Percentiles rank a stretch among this genome's conserved stretches.
Evolutionary conservation across 2,888 invertebrate species (phyloP).

Genomic region (Microctonus brassicae): DNA sequence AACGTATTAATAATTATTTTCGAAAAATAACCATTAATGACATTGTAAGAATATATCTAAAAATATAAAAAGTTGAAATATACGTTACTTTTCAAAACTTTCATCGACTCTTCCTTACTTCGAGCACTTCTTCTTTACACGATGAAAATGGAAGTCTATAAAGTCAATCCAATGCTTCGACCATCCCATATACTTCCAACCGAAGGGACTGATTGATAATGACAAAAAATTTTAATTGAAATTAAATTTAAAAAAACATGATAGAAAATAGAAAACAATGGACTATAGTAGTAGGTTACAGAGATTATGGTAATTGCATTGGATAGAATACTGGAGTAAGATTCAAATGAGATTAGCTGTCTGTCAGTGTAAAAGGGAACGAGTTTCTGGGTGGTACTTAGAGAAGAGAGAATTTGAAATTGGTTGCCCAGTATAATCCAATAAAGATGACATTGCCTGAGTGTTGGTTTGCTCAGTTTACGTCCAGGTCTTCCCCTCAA

Average conservation of each 20-base stretch:
- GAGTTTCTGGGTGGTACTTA: neutral
- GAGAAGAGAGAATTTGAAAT: constrained; percentile 50
- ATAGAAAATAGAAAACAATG: neutral
- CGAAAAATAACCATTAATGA: neutral
- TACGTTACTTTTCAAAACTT: constrained; percentile 61
- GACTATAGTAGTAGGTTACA: constrained; percentile 19
- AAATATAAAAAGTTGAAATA: constrained; percentile 23
- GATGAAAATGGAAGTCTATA: neutral
- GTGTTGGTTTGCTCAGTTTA: neutral
- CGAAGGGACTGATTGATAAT: neutral
- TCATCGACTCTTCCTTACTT: constrained; percentile 56
- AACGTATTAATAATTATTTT: neutral
- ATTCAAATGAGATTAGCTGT: neutral
- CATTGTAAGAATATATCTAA: constrained; percentile 16
- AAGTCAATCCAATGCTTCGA: neutral
- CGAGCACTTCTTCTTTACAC: constrained; percentile 4
- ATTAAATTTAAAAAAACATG: neutral
- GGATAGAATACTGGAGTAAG: constrained; percentile 49
- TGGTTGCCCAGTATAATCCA: constrained; percentile 60
- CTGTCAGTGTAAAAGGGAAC: neutral
- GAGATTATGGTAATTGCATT: constrained; percentile 62
- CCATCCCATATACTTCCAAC: neutral
- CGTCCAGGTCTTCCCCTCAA: neutral
- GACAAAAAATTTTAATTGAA: neutral
- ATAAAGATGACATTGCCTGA: constrained; percentile 53